Conservation (phyloP, 2,113 vertebrate species). For the Fulica atra region DNA sequence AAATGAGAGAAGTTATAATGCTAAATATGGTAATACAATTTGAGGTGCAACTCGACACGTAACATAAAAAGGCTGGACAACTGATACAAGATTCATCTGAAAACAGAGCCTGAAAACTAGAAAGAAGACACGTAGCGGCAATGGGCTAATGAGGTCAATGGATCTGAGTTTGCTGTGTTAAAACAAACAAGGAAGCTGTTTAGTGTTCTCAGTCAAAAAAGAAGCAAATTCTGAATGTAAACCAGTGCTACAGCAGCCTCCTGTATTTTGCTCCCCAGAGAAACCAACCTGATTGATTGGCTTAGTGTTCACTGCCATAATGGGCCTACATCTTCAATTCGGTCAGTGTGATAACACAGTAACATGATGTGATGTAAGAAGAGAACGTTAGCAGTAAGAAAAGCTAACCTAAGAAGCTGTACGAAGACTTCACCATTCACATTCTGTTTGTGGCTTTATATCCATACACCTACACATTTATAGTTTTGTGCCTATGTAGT, state of each 20-base stretch:
- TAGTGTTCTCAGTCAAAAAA: neutral
- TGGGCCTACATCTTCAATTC: neutral
- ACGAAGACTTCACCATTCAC: constrained; percentile 32
- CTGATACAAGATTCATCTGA: neutral
- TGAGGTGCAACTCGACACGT: neutral
- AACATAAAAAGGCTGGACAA: neutral
- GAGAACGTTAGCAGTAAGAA: neutral
- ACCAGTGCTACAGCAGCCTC: neutral
- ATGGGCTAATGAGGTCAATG: neutral
- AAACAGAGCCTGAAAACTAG: neutral
- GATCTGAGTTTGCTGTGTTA: neutral
- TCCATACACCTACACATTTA: neutral
- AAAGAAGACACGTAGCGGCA: neutral
- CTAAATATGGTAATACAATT: neutral
- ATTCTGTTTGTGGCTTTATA: constrained; percentile 26
- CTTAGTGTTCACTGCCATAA: neutral
- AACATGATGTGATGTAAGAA: neutral
- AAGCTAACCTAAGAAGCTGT: neutral
- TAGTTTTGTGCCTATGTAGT: neutral
- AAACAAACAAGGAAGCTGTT: neutral
- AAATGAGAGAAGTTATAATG: neutral
- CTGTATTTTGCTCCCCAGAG: neutral
- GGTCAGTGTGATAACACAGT: neutral
- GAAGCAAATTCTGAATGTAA: neutral
- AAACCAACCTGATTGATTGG: neutral